A percentile compares a stretch with the other conserved stretches of the same genome.
Conservation (phyloP, 2,113 vertebrate species). For the Myotis brandtii region DNA sequence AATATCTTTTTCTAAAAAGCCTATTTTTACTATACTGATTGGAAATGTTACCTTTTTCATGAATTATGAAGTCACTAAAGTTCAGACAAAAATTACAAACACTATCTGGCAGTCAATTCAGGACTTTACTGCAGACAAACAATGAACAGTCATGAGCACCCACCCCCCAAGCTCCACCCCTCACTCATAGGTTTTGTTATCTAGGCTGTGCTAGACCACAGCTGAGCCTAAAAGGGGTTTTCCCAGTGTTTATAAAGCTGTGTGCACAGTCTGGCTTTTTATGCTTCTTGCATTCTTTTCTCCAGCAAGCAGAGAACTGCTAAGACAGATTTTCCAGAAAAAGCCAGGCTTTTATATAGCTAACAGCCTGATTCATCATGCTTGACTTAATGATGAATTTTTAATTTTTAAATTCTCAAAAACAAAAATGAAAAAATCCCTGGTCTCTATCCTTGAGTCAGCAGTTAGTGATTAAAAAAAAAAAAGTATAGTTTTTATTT, state of each 20-base stretch:
- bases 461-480: neutral
- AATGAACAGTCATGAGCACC: neutral
- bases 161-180: fast-evolving
- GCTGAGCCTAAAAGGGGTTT: neutral
- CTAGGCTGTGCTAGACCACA: neutral
- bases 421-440: neutral
- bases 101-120: neutral
- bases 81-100: neutral
- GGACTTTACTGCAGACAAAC: neutral
- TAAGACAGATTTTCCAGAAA: constrained; percentile 49
- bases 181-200: fast-evolving
- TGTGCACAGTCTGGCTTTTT: neutral
- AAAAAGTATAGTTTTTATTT: neutral
- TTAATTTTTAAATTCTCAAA: constrained; percentile 39
- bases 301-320: neutral
- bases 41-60: neutral
- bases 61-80: neutral
- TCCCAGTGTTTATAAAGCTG: neutral
- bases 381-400: constrained; percentile 57
- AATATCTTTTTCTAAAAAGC: neutral
- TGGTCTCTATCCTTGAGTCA: neutral
- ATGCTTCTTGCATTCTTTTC: neutral
- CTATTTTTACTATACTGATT: neutral
- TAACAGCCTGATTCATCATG: constrained; percentile 49
- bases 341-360: constrained; percentile 21